Evolutionary conservation across 1,140 invertebrate species (phyloP).

Genomic region (Trichoplusia ni): DNA sequence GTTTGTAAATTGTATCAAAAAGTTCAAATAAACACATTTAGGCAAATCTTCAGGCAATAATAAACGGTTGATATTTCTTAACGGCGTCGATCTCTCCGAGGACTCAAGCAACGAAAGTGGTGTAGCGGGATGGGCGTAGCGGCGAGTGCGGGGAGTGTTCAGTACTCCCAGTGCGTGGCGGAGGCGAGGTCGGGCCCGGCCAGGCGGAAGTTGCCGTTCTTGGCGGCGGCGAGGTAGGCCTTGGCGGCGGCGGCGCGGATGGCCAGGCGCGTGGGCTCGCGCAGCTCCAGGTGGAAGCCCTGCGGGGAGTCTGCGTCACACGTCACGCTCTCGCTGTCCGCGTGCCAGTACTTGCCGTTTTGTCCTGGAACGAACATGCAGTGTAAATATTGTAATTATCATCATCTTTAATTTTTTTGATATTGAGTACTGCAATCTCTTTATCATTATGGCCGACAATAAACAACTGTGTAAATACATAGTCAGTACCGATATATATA

Average conservation of each 20-base stretch:
- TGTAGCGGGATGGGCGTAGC: no score
- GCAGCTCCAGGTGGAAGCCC: conserved; percentile 95
- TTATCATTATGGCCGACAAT: no score
- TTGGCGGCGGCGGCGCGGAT: conserved; percentile 90
- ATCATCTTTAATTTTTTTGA: no score
- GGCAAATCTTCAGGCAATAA: no score
- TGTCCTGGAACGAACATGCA: conserved; percentile 84
- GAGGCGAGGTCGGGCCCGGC: conserved; percentile 89
- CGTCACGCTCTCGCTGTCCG: conserved; percentile 92
- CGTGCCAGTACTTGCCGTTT: conserved; percentile 96
- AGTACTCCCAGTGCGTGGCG: conserved; percentile 97
- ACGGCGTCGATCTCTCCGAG: no score
- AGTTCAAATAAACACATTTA: no score
- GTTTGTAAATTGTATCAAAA: no score
- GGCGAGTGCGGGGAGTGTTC: conserved; percentile 69
- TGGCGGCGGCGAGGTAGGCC: conserved; percentile 94
- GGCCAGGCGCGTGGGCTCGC: conserved; percentile 94
- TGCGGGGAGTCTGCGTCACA: conserved; percentile 93
- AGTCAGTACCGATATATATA: no score
- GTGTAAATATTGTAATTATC: background rate
- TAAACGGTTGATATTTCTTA: no score
- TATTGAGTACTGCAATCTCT: no score
- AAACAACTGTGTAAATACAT: background rate
- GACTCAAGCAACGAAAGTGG: no score
- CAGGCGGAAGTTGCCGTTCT: conserved; percentile 96